A percentile compares a stretch with the other conserved stretches of the same genome.
phyloP scores from a whole-genome alignment of 1,140 invertebrate species.

The Brachionus angularis region DNA sequence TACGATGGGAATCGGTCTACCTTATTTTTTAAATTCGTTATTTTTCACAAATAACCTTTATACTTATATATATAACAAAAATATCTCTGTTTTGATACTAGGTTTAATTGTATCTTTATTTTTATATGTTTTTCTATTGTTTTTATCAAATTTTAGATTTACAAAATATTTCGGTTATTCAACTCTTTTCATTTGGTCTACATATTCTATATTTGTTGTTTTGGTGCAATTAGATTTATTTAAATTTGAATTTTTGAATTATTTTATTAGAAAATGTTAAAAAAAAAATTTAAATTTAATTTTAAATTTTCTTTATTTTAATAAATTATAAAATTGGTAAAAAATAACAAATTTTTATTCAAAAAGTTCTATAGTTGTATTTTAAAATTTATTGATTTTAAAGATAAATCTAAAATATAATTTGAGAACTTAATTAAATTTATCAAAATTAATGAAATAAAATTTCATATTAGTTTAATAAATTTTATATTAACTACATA shows the following conservation, averaged over 20 bases:
- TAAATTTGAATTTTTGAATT: conserved; percentile 17
- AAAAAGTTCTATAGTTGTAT: no score
- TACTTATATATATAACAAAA: neutral
- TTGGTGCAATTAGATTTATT: neutral
- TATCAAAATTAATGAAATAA: no score
- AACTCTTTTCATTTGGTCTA: neutral
- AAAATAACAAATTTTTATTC: no score
- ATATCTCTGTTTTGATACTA: neutral
- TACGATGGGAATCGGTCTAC: neutral
- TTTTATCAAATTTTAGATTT: neutral
- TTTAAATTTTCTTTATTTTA: neutral
- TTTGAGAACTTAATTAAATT: no score
- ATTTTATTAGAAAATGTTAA: conserved; percentile 21
- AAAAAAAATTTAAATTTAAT: neutral
- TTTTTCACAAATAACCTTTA: neutral
- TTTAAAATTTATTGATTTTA: no score
- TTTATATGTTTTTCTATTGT: neutral
- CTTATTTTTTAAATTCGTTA: conserved; percentile 19
- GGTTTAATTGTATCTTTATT: neutral
- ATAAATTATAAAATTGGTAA: neutral
- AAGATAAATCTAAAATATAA: no score
- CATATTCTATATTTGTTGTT: conserved; percentile 10
- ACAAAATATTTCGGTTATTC: conserved; percentile 9
- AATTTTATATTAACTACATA: no score
- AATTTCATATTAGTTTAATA: no score